Conservation (phyloP, 2,888 invertebrate genomes). For the Microctonus hyperodae region DNA sequence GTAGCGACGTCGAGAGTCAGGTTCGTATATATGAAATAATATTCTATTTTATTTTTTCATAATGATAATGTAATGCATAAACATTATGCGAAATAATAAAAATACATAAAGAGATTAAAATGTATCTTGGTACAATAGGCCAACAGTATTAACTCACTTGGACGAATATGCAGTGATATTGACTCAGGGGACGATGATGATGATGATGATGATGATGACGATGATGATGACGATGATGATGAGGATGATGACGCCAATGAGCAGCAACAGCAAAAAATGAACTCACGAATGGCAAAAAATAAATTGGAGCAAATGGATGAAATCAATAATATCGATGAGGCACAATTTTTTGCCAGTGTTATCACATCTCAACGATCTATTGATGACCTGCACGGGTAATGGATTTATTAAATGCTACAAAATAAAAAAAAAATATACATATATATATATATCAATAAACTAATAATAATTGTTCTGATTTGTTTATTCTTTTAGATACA, state of each 20-base stretch:
- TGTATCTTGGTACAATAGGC: slow-evolving; percentile 39
- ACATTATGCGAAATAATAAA: not conserved
- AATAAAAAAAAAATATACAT: slow-evolving; percentile 29
- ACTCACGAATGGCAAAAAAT: not conserved
- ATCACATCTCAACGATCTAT: slow-evolving; percentile 53
- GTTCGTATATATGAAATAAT: slow-evolving; percentile 39
- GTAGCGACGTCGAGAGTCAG: slow-evolving; percentile 60
- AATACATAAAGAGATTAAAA: not conserved
- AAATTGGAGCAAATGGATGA: slow-evolving; percentile 12
- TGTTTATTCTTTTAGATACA: slow-evolving; percentile 64
- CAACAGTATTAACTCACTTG: slow-evolving; percentile 51
- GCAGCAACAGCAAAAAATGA: not conserved
- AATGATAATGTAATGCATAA: not conserved
- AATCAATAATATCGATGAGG: slow-evolving; percentile 16
- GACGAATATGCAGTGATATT: slow-evolving; percentile 51
- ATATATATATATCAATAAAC: slow-evolving; percentile 11
- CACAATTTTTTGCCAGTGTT: slow-evolving; percentile 54
- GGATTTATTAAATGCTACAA: not conserved
- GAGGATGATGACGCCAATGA: slow-evolving; percentile 50
- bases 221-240: slow-evolving; percentile 53
- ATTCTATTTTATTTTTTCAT: not conserved
- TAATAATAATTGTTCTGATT: slow-evolving; percentile 7
- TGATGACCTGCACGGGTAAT: slow-evolving; percentile 50
- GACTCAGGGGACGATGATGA: slow-evolving; percentile 56
- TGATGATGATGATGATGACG: slow-evolving; percentile 51